Conservation (phyloP, 2,113 vertebrate species). For the Forbesichthys papilliferus region DNA sequence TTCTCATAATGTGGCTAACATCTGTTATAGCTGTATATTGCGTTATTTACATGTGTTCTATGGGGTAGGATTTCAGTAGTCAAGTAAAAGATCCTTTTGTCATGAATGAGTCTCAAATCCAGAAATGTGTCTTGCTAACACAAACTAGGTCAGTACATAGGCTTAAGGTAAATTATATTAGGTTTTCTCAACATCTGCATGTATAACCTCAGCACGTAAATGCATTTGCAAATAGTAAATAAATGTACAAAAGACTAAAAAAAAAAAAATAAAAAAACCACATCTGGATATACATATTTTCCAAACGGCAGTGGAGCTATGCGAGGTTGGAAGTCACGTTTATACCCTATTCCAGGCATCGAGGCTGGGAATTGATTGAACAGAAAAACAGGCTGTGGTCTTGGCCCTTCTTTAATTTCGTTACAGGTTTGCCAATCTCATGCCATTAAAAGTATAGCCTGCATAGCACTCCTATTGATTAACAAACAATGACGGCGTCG, state of each 20-base stretch:
- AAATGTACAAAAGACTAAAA: too few species aligned
- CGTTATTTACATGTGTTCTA: not conserved
- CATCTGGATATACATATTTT: slow-evolving; percentile 11
- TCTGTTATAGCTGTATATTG: too few species aligned
- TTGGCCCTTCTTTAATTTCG: slow-evolving; percentile 62
- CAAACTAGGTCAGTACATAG: not conserved
- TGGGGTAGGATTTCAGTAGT: not conserved
- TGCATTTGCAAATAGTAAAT: too few species aligned
- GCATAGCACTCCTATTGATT: slow-evolving; percentile 69
- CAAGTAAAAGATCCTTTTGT: not conserved
- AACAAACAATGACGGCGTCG: slow-evolving; percentile 71
- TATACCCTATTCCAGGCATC: slow-evolving; percentile 42
- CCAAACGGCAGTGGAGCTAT: slow-evolving; percentile 3
- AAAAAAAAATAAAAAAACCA: slow-evolving; percentile 4
- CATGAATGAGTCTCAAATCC: not conserved
- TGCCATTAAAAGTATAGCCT: slow-evolving; percentile 68
- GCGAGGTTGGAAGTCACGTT: slow-evolving; percentile 50
- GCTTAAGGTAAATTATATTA: too few species aligned
- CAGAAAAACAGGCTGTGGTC: slow-evolving; percentile 43
- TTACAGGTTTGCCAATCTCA: slow-evolving; percentile 62
- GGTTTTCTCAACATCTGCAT: too few species aligned
- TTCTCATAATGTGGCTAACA: too few species aligned
- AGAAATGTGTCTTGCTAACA: not conserved
- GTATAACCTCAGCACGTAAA: too few species aligned
- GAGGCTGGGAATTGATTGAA: slow-evolving; percentile 56